phyloP scores from a whole-genome alignment of 2,888 invertebrate species.

The Agelastica alni region DNA sequence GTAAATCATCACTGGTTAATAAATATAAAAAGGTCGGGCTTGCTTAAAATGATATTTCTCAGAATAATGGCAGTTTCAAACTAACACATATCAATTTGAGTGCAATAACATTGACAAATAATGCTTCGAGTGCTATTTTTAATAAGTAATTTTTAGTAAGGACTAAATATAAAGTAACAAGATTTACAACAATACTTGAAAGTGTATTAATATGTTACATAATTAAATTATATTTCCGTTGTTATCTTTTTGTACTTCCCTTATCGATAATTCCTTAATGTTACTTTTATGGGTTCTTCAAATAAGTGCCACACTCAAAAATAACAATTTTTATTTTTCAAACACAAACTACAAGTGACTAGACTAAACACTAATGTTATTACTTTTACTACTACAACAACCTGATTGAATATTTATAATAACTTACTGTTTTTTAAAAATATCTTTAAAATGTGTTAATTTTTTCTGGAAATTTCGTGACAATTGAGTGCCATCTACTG shows the following conservation, averaged over 20 bases:
- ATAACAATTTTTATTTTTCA: no score
- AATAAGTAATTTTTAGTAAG: slow-evolving; percentile 19
- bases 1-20: neutral
- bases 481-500: no score
- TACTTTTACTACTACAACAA: no score
- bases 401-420: no score
- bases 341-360: no score
- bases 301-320: no score
- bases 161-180: slow-evolving; percentile 4
- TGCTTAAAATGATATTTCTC: slow-evolving; percentile 2
- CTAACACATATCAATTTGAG: slow-evolving; percentile 26
- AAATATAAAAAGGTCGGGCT: slow-evolving; percentile 4
- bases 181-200: slow-evolving; percentile 7
- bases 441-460: no score
- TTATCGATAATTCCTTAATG: no score
- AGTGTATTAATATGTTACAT: slow-evolving; percentile 3
- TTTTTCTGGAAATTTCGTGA: no score
- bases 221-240: slow-evolving; percentile 12
- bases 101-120: slow-evolving; percentile 28
- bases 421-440: no score
- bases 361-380: no score
- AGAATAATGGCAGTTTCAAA: slow-evolving; percentile 10
- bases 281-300: no score
- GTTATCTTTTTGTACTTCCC: neutral
- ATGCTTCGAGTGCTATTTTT: slow-evolving; percentile 22